Conservation (phyloP, 2,113 vertebrate species). For the Corydoras sp. region DNA sequence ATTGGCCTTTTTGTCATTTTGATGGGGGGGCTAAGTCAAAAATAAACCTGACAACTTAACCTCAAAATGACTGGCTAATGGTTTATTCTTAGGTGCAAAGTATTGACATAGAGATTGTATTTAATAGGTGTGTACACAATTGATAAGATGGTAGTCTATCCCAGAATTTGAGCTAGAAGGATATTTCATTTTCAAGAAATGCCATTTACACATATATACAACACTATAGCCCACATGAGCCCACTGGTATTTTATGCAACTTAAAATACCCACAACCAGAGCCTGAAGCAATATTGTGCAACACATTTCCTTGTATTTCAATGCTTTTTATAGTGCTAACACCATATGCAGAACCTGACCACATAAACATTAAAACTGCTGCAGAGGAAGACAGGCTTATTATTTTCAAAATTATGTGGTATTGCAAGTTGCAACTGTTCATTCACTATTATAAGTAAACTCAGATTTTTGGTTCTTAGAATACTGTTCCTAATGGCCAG, state of each 20-base stretch:
- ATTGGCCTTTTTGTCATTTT: constrained; percentile 29
- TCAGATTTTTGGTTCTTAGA: no score
- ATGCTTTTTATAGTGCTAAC: background rate
- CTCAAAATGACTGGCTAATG: background rate
- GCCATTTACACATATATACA: no score
- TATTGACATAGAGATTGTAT: no score
- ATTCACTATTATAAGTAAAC: background rate
- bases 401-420: constrained; percentile 32
- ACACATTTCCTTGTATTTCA: background rate
- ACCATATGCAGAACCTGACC: background rate
- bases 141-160: no score
- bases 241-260: background rate
- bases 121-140: no score
- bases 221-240: background rate
- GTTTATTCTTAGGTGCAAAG: background rate
- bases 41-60: constrained; percentile 13
- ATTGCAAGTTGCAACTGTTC: constrained; percentile 12
- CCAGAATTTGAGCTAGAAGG: no score
- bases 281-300: background rate
- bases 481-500: no score
- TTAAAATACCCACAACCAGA: background rate
- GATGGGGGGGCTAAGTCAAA: constrained; percentile 20
- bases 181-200: no score
- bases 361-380: constrained; percentile 15
- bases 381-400: constrained; percentile 24